These are phyloP conservation scores for Verasper variegatus DNA, from an alignment of 2,113 vertebrate genomes.

Conservation along the genomic window DNA sequence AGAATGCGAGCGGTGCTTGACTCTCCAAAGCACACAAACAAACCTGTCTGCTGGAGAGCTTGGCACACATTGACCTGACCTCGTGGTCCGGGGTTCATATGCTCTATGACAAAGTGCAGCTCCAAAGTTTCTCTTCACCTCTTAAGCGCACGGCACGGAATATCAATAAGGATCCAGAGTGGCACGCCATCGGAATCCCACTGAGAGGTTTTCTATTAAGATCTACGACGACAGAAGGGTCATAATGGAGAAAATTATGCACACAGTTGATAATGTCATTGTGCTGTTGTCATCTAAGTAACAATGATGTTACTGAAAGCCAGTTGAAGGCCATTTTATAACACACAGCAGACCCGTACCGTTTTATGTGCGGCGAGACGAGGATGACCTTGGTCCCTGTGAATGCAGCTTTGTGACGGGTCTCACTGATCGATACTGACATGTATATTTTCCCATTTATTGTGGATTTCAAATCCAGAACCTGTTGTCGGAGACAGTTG, in stretches of 20 bases:
- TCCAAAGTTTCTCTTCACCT: conserved; percentile 61
- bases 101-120: conserved; percentile 66
- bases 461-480: background rate
- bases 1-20: conserved; percentile 67
- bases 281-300: conserved; percentile 25
- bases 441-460: background rate
- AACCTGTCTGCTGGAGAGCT: conserved; percentile 62
- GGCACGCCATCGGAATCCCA: conserved; percentile 30
- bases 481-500: background rate
- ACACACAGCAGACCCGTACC: background rate
- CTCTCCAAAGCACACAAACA: conserved; percentile 60
- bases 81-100: conserved; percentile 52
- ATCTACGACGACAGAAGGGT: conserved; percentile 36
- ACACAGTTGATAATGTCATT: conserved; percentile 29
- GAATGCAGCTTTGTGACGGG: background rate
- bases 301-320: conserved; percentile 26
- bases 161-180: conserved; percentile 57
- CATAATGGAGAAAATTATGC: conserved; percentile 25
- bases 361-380: background rate
- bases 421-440: background rate
- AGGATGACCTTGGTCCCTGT: background rate
- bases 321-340: conserved; percentile 4
- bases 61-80: conserved; percentile 72
- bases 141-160: conserved; percentile 53
- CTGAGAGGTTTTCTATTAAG: conserved; percentile 34